Percentiles rank a stretch among this genome's conserved stretches.
phyloP scores from a whole-genome alignment of 2,888 invertebrate genomes.

The Platycnemis pennipes region DNA sequence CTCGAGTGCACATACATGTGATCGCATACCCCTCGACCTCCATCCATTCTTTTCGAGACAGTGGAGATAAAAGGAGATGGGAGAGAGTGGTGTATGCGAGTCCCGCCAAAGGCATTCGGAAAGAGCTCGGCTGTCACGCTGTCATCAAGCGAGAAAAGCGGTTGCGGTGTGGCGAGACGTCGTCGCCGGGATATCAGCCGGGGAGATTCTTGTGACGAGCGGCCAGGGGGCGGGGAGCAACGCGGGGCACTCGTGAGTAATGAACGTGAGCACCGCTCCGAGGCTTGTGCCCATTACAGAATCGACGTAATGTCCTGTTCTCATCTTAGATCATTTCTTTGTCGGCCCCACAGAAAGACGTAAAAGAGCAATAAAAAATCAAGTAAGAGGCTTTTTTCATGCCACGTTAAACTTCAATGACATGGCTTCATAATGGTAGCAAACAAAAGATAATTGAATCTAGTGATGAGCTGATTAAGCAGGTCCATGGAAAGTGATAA shows the following conservation, averaged over 20 bases:
- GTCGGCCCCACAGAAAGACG: neutral
- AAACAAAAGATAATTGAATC: too few relatives aligned
- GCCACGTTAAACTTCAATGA: neutral
- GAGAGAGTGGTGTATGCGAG: neutral
- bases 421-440: too few relatives aligned
- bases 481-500: too few relatives aligned
- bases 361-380: neutral
- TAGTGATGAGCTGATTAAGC: too few relatives aligned
- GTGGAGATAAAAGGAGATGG: neutral
- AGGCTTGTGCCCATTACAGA: neutral
- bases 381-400: neutral
- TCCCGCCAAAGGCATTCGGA: neutral
- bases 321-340: neutral
- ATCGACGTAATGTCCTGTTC: constrained; percentile 36
- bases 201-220: neutral
- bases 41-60: neutral
- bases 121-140: constrained; percentile 47
- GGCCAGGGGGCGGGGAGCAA: neutral
- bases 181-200: constrained; percentile 37
- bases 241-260: constrained; percentile 43
- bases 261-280: constrained; percentile 38
- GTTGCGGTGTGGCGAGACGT: neutral
- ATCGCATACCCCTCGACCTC: neutral
- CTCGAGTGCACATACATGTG: neutral
- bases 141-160: constrained; percentile 58